Percentiles rank a stretch among this genome's conserved stretches.
These are phyloP conservation scores for Sogatella furcifera DNA, from an alignment of 1,140 invertebrate genomes.

Conservation along the genomic window DNA sequence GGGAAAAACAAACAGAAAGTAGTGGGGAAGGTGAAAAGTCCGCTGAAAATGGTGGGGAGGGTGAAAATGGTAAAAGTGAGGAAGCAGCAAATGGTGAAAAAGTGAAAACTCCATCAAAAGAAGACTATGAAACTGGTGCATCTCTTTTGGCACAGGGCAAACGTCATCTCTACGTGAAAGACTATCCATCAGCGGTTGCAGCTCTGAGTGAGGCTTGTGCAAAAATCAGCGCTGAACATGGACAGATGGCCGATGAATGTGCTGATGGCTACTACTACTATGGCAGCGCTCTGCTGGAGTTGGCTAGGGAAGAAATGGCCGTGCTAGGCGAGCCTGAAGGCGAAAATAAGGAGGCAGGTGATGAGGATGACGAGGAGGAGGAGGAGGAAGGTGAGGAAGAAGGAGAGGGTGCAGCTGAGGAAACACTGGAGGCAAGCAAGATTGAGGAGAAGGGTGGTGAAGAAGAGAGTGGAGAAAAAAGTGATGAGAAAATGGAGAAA, in stretches of 20 bases:
- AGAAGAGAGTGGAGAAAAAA: conserved; percentile 28
- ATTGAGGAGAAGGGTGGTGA: conserved; percentile 3
- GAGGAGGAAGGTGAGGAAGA: conserved; percentile 31
- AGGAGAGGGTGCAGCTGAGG: conserved; percentile 18
- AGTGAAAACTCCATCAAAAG: too few species aligned
- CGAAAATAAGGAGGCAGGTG: conserved; percentile 38
- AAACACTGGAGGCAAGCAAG: conserved; percentile 20
- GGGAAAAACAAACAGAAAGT: too few species aligned
- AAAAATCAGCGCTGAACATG: conserved; percentile 54
- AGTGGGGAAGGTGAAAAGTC: too few species aligned
- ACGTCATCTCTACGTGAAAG: conserved; percentile 53
- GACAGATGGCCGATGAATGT: conserved; percentile 64
- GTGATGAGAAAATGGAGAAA: conserved; percentile 28
- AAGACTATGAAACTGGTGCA: too few species aligned
- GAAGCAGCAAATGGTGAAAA: too few species aligned
- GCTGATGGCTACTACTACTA: conserved; percentile 73
- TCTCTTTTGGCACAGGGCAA: conserved; percentile 9
- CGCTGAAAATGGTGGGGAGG: too few species aligned
- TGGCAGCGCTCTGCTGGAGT: conserved; percentile 67
- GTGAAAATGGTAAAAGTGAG: too few species aligned
- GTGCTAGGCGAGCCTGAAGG: conserved; percentile 53
- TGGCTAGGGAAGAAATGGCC: conserved; percentile 67
- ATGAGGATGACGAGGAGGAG: conserved; percentile 40
- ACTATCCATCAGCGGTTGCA: conserved; percentile 64
- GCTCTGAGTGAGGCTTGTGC: conserved; percentile 64